Evolutionary conservation across 2,888 invertebrate species (phyloP), one percentile per base, ranked within the genome.

Genomic region (Sphaeridia pumilis): DNA sequence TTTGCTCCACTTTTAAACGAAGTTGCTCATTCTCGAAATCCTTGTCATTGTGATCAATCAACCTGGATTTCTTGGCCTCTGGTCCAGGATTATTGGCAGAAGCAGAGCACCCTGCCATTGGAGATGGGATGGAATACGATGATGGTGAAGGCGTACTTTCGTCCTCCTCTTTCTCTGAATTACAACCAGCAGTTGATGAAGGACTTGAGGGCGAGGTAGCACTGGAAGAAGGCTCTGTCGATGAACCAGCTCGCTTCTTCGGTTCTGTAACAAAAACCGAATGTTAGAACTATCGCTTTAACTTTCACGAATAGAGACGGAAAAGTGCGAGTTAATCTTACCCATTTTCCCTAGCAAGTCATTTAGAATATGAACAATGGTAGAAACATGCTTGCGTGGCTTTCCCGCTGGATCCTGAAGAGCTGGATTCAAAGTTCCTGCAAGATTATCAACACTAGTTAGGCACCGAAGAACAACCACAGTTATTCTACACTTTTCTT

Each of bases 291-390:
- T n/a, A n/a, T n/a, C n/a, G n/a, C n/a, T n/a, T n/a, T n/a, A n/a
- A n/a, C n/a, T n/a, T n/a, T n/a, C n/a, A n/a, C n/a, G n/a, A n/a
- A n/a, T n/a, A n/a, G n/a, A n/a, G n/a, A 31, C 31, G 28, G 21
- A 5, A 36, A 36, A 24, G 20, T 49, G 24, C n/a, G 24, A 10
- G 4, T 27, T 22, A 2, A 4, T 20, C 45, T 2, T 51, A 51
- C 51, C 59, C 56, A 59, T 57, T 48, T 59, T 60, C 4, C 63
- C 63, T 58, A 93, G 75, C 66, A 93, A 77, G 73, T 93, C 94
- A 72, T 93, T 93, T 64, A 94, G 74, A 71, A 94, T 93, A 72
- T 94, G 93, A 64, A 93, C 89, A 61, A 94, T 92, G 43, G 93
- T 94, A 54, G 87, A 88, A 67, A 93, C 90, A 72, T 92, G 90